phyloP scores from a whole-genome alignment of 37 sponge, comb jelly and placozoan genomes.

The Spongilla lacustris region DNA sequence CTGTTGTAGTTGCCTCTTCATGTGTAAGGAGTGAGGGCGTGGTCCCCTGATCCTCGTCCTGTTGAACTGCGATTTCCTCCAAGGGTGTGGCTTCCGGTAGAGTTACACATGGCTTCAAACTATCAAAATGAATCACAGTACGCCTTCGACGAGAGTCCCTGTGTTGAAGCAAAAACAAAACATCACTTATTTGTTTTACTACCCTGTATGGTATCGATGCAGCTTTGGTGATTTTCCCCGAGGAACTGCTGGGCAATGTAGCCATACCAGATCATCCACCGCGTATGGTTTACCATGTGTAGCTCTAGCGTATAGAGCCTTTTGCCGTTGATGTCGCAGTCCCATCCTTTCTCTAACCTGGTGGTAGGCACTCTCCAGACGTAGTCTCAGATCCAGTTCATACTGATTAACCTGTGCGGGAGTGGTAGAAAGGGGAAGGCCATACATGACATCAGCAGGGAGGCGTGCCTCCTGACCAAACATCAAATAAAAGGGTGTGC shows the following conservation, averaged over 20 bases:
- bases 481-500: slow-evolving; percentile 12
- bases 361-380: slow-evolving; percentile 7
- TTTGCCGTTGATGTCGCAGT: background rate
- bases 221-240: background rate
- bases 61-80: background rate
- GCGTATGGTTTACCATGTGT: background rate
- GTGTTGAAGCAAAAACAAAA: background rate
- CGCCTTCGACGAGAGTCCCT: slow-evolving; percentile 6
- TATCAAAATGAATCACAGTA: background rate
- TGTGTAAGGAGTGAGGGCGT: background rate
- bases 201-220: background rate
- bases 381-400: background rate
- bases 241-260: background rate
- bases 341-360: background rate
- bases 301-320: background rate
- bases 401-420: background rate
- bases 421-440: background rate
- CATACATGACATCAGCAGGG: slow-evolving; percentile 14
- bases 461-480: slow-evolving; percentile 8
- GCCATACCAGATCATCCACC: background rate
- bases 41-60: background rate
- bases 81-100: background rate
- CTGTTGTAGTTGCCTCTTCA: background rate
- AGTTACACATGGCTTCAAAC: background rate
- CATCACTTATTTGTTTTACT: background rate